These are phyloP conservation scores for Caerostris extrusa DNA, from an alignment of 1,140 invertebrate genomes.

Conservation along the genomic window DNA sequence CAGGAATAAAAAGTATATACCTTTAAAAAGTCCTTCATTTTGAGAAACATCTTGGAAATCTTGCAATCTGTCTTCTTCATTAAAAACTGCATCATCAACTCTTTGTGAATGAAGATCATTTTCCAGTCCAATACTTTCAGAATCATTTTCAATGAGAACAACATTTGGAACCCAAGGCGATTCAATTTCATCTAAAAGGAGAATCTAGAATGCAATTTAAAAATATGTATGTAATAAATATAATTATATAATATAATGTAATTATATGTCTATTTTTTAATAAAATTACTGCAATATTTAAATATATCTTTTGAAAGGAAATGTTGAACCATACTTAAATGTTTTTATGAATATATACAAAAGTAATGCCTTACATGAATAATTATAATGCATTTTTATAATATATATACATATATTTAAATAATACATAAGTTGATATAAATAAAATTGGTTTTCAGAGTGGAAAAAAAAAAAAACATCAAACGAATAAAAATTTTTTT, in stretches of 20 bases:
- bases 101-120: not conserved
- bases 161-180: conserved; percentile 75
- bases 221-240: not conserved
- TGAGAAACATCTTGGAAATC: conserved; percentile 16
- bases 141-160: conserved; percentile 71
- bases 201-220: conserved; percentile 35
- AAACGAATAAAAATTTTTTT: too few relatives aligned
- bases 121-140: conserved; percentile 6
- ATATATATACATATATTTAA: too few relatives aligned
- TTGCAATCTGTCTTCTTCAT: conserved; percentile 17
- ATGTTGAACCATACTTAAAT: too few relatives aligned
- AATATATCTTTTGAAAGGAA: too few relatives aligned
- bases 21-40: conserved; percentile 52
- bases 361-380: too few relatives aligned
- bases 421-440: too few relatives aligned
- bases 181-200: conserved; percentile 57
- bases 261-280: too few relatives aligned
- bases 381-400: too few relatives aligned
- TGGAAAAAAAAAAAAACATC: too few relatives aligned
- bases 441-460: too few relatives aligned
- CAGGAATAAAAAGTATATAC: not conserved
- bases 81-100: conserved; percentile 9
- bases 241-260: not conserved
- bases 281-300: too few relatives aligned
- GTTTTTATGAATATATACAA: too few relatives aligned